phyloP scores from a whole-genome alignment of 1,140 invertebrate genomes.

The Drosophila erecta region DNA sequence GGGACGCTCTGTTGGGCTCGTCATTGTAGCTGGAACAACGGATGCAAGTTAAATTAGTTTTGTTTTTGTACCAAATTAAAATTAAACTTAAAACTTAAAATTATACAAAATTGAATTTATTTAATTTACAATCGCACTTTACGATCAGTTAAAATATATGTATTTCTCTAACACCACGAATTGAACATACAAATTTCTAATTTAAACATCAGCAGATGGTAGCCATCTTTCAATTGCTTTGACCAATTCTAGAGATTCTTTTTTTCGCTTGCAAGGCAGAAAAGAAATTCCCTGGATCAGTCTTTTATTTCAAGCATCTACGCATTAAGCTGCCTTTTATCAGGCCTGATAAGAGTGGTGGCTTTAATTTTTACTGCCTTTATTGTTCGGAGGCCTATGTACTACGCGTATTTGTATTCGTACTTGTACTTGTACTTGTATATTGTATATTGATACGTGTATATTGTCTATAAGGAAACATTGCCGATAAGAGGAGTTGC shows the following conservation, averaged over 20 bases:
- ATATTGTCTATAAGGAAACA: slow-evolving; percentile 48
- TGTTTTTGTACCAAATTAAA: not conserved
- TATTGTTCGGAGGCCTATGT: slow-evolving; percentile 33
- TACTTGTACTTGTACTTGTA: not conserved
- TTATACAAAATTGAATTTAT: too few relatives aligned
- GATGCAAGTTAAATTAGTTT: not conserved
- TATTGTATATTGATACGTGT: slow-evolving; percentile 18
- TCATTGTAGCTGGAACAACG: slow-evolving; percentile 77
- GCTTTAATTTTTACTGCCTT: slow-evolving; percentile 29
- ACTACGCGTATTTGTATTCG: slow-evolving; percentile 12
- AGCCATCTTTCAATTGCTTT: slow-evolving; percentile 6
- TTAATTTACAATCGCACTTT: too few relatives aligned
- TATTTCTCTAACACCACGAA: not conserved
- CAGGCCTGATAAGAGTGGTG: slow-evolving; percentile 31
- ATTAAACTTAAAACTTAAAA: not conserved
- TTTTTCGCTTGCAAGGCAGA: not conserved
- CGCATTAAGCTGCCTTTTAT: slow-evolving; percentile 42
- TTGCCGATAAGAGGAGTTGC: slow-evolving; percentile 69
- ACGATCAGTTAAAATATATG: too few relatives aligned
- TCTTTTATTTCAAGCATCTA: slow-evolving; percentile 34
- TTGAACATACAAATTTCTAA: not conserved
- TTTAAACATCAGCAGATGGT: slow-evolving; percentile 8
- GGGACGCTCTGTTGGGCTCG: slow-evolving; percentile 73
- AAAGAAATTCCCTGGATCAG: not conserved
- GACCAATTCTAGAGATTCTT: not conserved